Conservation (phyloP, 2,113 vertebrate genomes). For the Platichthys stellatus region DNA sequence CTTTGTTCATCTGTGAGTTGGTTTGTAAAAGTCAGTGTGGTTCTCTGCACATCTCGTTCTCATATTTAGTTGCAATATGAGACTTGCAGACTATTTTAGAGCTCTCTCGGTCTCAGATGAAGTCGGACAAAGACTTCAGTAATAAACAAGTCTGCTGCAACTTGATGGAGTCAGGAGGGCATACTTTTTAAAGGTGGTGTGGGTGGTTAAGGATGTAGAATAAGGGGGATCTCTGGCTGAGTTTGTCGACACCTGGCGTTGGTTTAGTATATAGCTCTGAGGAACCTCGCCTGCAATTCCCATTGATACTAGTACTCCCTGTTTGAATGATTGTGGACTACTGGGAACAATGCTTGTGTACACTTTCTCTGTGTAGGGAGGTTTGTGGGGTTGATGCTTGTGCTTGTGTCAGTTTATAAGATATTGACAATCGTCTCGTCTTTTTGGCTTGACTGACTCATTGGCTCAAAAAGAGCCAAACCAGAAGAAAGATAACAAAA, state of each 20-base stretch:
- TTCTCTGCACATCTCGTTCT: neutral
- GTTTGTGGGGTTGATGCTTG: neutral
- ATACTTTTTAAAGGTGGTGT: slow-evolving; percentile 9
- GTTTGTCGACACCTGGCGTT: slow-evolving; percentile 76
- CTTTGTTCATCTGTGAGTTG: neutral
- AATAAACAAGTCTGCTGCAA: slow-evolving; percentile 24
- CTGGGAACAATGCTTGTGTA: slow-evolving; percentile 43
- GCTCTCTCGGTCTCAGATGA: neutral
- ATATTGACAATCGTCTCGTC: neutral
- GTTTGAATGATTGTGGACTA: slow-evolving; percentile 50
- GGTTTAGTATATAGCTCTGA: slow-evolving; percentile 34
- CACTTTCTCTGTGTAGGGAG: neutral
- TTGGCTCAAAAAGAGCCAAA: neutral
- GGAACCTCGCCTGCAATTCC: slow-evolving; percentile 24
- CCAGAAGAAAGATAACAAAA: neutral
- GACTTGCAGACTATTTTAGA: neutral
- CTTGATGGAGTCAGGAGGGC: slow-evolving; percentile 25
- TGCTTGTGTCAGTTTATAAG: too few species aligned
- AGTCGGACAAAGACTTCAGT: slow-evolving; percentile 13
- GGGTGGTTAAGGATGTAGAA: neutral
- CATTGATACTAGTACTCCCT: slow-evolving; percentile 62
- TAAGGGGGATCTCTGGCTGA: slow-evolving; percentile 21
- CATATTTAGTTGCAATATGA: neutral
- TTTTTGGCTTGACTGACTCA: neutral
- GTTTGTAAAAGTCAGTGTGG: neutral